These are phyloP conservation scores for Nycticorax nycticorax DNA, from an alignment of 2,113 vertebrate genomes.

Conservation along the genomic window DNA sequence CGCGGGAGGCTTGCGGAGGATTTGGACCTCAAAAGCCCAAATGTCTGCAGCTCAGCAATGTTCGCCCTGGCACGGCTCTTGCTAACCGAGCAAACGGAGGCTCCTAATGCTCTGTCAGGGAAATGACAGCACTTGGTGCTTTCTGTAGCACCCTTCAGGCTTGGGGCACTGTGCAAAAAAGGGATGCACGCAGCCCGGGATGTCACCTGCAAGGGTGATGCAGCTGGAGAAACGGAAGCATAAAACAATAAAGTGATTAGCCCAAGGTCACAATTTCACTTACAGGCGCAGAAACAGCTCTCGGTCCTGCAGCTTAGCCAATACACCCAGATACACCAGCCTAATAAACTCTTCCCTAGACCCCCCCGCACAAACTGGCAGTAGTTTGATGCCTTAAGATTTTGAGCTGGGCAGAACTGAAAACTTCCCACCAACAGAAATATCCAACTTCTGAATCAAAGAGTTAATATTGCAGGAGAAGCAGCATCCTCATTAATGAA, in stretches of 20 bases:
- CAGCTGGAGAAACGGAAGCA: constrained; percentile 19
- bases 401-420: accelerated
- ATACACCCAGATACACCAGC: not conserved
- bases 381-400: not conserved
- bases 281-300: not conserved
- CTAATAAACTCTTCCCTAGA: not conserved
- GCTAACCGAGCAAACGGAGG: not conserved
- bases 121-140: constrained; percentile 24
- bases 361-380: not conserved
- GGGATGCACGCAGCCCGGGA: not conserved
- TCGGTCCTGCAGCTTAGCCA: not conserved
- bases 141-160: constrained; percentile 38
- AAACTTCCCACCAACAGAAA: not conserved
- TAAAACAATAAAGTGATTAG: not conserved
- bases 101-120: constrained; percentile 20
- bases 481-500: not conserved
- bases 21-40: constrained; percentile 16
- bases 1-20: not conserved
- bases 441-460: not conserved
- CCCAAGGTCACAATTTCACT: constrained; percentile 42
- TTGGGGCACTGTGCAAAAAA: not conserved
- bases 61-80: not conserved
- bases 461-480: not conserved
- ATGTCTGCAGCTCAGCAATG: not conserved
- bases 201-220: constrained; percentile 39